Conservation (phyloP, 37 sponge, comb jelly and placozoan genomes). For the Oopsacas minuta region DNA sequence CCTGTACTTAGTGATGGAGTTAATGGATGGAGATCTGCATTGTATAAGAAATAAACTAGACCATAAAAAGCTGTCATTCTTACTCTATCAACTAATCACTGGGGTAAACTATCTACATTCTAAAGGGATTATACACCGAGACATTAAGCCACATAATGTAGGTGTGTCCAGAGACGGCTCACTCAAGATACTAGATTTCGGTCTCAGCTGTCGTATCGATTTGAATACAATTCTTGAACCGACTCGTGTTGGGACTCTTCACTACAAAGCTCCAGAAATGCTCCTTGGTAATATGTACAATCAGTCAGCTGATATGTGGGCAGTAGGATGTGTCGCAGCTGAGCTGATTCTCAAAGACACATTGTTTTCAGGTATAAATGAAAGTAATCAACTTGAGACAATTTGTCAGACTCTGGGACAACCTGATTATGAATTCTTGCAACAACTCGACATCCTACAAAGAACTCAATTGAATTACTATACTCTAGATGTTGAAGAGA, state of each 20-base stretch:
- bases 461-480: background rate
- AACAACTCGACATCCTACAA: background rate
- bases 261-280: background rate
- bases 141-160: background rate
- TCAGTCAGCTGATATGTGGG: conserved; percentile 4
- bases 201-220: background rate
- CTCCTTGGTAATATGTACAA: background rate
- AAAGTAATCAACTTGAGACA: background rate
- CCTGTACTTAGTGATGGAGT: background rate
- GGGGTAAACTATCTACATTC: background rate
- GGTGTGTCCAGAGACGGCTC: background rate
- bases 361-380: background rate
- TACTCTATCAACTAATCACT: background rate
- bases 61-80: background rate
- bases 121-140: background rate
- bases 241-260: background rate
- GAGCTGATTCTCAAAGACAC: background rate
- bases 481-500: background rate
- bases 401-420: background rate
- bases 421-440: background rate
- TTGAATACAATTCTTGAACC: background rate
- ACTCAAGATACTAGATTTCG: background rate
- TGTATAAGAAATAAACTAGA: background rate
- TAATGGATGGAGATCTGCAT: background rate
- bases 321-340: background rate